These are phyloP conservation scores for Pemphredon lugubris DNA, from an alignment of 2,888 invertebrate species.

Conservation along the genomic window DNA sequence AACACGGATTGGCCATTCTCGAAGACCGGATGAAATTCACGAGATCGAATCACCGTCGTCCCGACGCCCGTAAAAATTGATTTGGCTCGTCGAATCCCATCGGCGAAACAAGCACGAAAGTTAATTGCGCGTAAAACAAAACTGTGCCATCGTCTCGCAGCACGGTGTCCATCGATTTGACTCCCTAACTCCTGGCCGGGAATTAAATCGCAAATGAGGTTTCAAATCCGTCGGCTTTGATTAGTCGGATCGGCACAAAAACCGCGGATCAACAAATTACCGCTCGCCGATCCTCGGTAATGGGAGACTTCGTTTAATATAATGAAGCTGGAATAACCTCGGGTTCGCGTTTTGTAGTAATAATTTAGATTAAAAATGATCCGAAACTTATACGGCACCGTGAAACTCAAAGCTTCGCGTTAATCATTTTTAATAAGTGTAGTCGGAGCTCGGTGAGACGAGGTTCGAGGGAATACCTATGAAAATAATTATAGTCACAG, in stretches of 20 bases:
- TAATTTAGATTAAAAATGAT: no score
- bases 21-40: no score
- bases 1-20: no score
- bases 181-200: conserved; percentile 22
- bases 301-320: conserved; percentile 1
- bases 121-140: background rate
- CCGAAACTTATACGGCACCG: no score
- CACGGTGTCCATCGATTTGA: conserved; percentile 40
- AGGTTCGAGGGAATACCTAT: no score
- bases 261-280: conserved; percentile 4
- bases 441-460: no score
- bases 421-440: background rate
- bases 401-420: background rate
- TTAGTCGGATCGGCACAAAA: conserved; percentile 34
- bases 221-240: conserved; percentile 26
- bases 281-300: background rate
- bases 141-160: background rate
- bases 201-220: conserved; percentile 32
- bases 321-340: background rate
- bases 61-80: no score
- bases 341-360: background rate
- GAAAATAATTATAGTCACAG: no score
- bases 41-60: no score
- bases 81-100: no score
- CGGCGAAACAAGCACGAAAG: background rate